Conservation (phyloP, 2,113 vertebrate genomes). For the Hylia prasina region DNA sequence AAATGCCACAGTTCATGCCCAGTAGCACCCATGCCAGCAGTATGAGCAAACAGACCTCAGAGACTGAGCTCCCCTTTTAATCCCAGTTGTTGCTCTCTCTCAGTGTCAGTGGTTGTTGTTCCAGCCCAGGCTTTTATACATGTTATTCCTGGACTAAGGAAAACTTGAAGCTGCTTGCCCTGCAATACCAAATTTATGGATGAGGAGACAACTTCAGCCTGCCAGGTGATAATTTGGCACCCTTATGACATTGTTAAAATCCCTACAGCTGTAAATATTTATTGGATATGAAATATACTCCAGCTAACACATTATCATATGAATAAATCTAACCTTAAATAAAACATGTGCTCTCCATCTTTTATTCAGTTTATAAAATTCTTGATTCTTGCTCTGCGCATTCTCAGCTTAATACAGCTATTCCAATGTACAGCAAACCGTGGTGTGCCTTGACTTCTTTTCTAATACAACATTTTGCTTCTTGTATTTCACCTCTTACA, state of each 20-base stretch:
- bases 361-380: slow-evolving; percentile 4
- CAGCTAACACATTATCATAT: slow-evolving; percentile 3
- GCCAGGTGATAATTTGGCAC: slow-evolving; percentile 59
- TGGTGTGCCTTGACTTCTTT: background rate
- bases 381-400: background rate
- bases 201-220: slow-evolving; percentile 42
- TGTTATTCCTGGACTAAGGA: background rate
- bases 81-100: background rate
- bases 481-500: background rate
- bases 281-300: background rate
- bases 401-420: background rate
- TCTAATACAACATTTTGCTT: background rate
- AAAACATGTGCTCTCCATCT: background rate
- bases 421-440: background rate
- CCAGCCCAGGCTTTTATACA: background rate
- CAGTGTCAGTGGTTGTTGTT: background rate
- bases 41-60: slow-evolving; percentile 11
- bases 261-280: slow-evolving; percentile 49
- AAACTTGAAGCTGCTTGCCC: background rate
- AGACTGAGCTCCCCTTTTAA: background rate
- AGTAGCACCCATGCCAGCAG: slow-evolving; percentile 7
- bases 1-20: background rate
- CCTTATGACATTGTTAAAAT: slow-evolving; percentile 25
- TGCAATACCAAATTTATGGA: slow-evolving; percentile 37
- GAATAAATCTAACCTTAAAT: slow-evolving; percentile 34